Conservation (phyloP, 2,797 vertebrate genomes). For the Rhynchonycteris naso region DNA sequence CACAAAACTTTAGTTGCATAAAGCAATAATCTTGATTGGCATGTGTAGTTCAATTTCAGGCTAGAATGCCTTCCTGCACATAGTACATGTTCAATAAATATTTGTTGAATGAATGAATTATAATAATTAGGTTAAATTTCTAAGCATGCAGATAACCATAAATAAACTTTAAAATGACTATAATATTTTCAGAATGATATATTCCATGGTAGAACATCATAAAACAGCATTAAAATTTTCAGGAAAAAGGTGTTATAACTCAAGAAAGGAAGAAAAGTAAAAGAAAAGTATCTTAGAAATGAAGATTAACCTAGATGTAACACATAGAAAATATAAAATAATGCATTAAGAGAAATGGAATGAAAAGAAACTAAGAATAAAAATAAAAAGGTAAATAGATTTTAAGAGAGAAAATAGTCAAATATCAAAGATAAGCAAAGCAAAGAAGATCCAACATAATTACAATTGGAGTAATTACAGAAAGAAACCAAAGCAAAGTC, state of each 20-base stretch:
- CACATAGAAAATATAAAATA: not conserved
- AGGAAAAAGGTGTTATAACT: not conserved
- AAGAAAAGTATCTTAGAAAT: not conserved
- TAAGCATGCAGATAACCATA: not conserved
- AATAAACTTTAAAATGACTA: constrained; percentile 18
- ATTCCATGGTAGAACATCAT: constrained; percentile 15
- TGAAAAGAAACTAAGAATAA: not conserved
- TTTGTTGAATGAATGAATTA: not conserved
- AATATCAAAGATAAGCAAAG: constrained; percentile 17
- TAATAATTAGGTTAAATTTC: not conserved
- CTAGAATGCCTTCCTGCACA: not conserved
- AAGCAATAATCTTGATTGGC: not conserved
- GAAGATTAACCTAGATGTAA: not conserved
- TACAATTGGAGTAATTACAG: constrained; percentile 5
- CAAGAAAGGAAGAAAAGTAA: constrained; percentile 3
- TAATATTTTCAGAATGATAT: not conserved
- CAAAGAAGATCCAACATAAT: constrained; percentile 49
- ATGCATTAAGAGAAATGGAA: not conserved
- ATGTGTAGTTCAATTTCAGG: not conserved
- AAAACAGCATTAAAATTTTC: not conserved
- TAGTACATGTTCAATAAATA: not conserved
- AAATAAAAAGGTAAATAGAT: not conserved
- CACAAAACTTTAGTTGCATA: not conserved
- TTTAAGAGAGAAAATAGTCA: constrained; percentile 2
- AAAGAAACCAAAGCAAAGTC: not conserved